phyloP scores from a whole-genome alignment of 2,888 invertebrate species.

The Axea sp. region DNA sequence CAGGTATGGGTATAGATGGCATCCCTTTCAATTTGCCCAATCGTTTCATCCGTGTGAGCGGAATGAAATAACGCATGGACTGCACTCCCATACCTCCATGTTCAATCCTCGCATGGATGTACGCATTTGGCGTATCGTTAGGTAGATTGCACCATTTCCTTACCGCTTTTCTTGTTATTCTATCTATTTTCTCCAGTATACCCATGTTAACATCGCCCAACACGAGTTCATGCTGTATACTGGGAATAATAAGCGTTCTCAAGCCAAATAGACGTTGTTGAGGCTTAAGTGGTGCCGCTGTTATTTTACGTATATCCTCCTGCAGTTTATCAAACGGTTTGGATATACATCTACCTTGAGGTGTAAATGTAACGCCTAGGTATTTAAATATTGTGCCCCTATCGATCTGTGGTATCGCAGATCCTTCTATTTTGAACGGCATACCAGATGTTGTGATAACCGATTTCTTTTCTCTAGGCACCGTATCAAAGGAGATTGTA shows the following conservation, averaged over 20 bases:
- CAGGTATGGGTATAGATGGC: not conserved
- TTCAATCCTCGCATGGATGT: conserved; percentile 65
- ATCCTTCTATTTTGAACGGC: conserved; percentile 3
- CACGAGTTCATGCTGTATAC: conserved; percentile 68
- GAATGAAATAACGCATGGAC: conserved; percentile 48
- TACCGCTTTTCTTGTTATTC: conserved; percentile 66
- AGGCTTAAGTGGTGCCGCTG: conserved; percentile 56
- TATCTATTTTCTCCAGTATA: conserved; percentile 70
- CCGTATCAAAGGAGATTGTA: not conserved
- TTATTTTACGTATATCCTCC: not conserved
- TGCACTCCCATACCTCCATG: conserved; percentile 67
- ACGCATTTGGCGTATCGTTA: conserved; percentile 69
- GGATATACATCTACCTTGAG: not conserved
- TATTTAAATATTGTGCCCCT: conserved; percentile 21
- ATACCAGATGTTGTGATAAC: not conserved
- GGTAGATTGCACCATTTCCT: conserved; percentile 71
- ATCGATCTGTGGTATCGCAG: not conserved
- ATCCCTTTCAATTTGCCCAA: not conserved
- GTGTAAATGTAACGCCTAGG: conserved; percentile 17
- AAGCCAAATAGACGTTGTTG: conserved; percentile 61
- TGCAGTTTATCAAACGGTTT: not conserved
- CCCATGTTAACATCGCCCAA: conserved; percentile 67
- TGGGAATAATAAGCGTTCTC: conserved; percentile 24
- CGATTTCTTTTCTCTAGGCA: not conserved
- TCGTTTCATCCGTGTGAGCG: not conserved